phyloP scores from a whole-genome alignment of 2,113 vertebrate genomes.

The Motacilla tschutschensis region DNA sequence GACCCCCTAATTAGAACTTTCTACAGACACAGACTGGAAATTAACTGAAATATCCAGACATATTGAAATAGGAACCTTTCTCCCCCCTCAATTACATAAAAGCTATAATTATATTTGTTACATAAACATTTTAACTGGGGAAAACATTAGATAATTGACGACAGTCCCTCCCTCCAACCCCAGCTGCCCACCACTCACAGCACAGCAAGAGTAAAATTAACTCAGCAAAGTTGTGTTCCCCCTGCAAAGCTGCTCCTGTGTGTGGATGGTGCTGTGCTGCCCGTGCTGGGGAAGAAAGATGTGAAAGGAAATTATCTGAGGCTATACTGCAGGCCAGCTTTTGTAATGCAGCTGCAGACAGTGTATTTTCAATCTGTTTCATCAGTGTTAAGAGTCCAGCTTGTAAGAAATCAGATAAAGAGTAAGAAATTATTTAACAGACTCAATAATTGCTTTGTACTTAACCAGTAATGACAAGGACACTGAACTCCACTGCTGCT shows the following conservation, averaged over 20 bases:
- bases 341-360: not conserved
- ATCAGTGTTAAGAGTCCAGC: not conserved
- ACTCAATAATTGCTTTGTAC: not conserved
- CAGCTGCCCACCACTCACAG: not conserved
- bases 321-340: not conserved
- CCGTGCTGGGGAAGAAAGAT: not conserved
- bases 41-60: conserved; percentile 24
- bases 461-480: not conserved
- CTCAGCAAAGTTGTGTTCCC: not conserved
- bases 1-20: conserved; percentile 7
- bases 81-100: not conserved
- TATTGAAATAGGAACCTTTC: not conserved
- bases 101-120: conserved; percentile 42
- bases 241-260: not conserved
- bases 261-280: not conserved
- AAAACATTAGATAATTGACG: conserved; percentile 20
- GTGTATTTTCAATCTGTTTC: not conserved
- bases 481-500: not conserved
- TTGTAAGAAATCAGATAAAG: not conserved
- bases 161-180: not conserved
- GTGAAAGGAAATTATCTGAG: not conserved
- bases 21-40: not conserved
- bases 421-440: not conserved
- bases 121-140: conserved; percentile 39
- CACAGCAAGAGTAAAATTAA: conserved; percentile 22